Evolutionary conservation across 2,888 invertebrate species (phyloP).

Genomic region (Ornithoptera alexandrae): DNA sequence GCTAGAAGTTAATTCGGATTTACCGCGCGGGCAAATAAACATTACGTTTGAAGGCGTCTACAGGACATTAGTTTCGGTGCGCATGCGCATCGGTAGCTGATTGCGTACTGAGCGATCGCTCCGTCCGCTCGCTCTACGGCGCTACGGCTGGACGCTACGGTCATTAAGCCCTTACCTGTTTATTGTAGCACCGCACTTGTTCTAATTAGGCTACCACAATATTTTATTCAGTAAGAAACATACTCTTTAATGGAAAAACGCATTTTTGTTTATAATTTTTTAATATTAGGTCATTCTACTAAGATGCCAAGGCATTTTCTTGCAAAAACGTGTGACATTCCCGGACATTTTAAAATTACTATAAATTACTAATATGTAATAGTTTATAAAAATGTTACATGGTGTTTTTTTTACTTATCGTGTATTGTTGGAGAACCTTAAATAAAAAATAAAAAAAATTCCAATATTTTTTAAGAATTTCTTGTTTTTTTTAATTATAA

Average conservation of each 20-base stretch:
- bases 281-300: too few species aligned
- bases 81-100: slow-evolving; percentile 70
- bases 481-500: too few species aligned
- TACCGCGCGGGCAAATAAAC: slow-evolving; percentile 44
- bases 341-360: too few species aligned
- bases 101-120: slow-evolving; percentile 58
- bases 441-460: too few species aligned
- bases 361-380: too few species aligned
- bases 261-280: too few species aligned
- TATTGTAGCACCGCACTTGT: slow-evolving; percentile 34
- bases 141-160: slow-evolving; percentile 69
- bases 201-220: neutral
- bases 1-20: slow-evolving; percentile 30
- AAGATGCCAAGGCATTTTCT: too few species aligned
- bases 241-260: neutral
- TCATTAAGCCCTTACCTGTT: slow-evolving; percentile 55
- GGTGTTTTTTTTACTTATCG: too few species aligned
- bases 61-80: slow-evolving; percentile 44
- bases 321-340: too few species aligned
- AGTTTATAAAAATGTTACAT: too few species aligned
- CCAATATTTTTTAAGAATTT: too few species aligned
- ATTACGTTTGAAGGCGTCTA: slow-evolving; percentile 48
- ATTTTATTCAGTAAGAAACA: neutral
- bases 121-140: slow-evolving; percentile 54
- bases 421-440: too few species aligned